Percentiles rank a stretch among this genome's conserved stretches.
Evolutionary conservation across 2,113 vertebrate species (phyloP).

Genomic region (Myrmecobius fasciatus): DNA sequence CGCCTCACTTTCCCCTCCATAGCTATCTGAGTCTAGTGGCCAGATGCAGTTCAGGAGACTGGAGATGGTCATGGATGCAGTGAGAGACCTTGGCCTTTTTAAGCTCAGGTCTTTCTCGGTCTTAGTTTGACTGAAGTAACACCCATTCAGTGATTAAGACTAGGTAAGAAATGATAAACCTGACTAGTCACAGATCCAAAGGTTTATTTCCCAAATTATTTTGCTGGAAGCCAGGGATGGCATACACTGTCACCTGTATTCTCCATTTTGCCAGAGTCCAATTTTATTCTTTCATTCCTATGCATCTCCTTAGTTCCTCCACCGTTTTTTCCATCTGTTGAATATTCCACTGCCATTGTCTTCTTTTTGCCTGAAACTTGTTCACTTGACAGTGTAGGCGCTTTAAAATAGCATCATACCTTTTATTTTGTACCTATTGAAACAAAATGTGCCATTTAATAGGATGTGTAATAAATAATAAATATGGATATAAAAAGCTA

Average conservation of each 20-base stretch:
- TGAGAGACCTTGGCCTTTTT: too few relatives aligned
- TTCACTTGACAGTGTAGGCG: conserved; percentile 86
- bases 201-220: conserved; percentile 1
- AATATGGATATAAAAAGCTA: not conserved
- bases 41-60: too few relatives aligned
- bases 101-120: too few relatives aligned
- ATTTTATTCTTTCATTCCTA: conserved; percentile 60
- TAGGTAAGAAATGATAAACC: not conserved
- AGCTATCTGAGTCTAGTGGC: too few relatives aligned
- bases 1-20: too few relatives aligned
- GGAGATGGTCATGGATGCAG: too few relatives aligned
- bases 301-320: conserved; percentile 76
- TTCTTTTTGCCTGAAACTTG: conserved; percentile 81
- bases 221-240: not conserved
- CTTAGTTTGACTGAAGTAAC: too few relatives aligned
- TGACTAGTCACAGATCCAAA: conserved; percentile 24
- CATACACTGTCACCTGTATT: not conserved
- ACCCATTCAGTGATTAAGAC: too few relatives aligned
- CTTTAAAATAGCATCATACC: conserved; percentile 85
- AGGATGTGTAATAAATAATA: conserved; percentile 23
- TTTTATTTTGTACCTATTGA: conserved; percentile 86
- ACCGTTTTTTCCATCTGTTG: conserved; percentile 83
- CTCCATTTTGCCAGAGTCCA: not conserved
- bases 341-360: conserved; percentile 83
- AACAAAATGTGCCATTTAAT: conserved; percentile 29